These are phyloP conservation scores for Alsophila aescularia DNA, from an alignment of 2,888 invertebrate genomes.

Conservation along the genomic window DNA sequence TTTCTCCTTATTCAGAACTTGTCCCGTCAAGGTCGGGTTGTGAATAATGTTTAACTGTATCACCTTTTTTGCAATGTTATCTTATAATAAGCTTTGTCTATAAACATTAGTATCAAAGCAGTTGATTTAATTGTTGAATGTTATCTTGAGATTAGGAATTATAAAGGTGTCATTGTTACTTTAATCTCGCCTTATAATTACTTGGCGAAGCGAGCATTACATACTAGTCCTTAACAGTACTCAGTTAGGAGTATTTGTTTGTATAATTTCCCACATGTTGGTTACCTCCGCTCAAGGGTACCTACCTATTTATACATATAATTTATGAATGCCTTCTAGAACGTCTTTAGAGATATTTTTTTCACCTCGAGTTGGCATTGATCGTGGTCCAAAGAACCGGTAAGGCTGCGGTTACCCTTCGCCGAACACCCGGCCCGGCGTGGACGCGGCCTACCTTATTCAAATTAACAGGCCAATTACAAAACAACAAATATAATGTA, in stretches of 20 bases:
- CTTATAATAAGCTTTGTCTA: conserved; percentile 3
- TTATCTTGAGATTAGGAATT: neutral
- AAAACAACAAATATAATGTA: conserved; percentile 36
- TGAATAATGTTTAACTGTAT: conserved; percentile 19
- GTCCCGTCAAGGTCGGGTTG: conserved; percentile 44
- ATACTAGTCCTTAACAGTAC: too few relatives aligned
- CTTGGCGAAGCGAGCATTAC: neutral
- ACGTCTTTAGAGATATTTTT: conserved; percentile 68
- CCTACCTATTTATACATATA: conserved; percentile 37
- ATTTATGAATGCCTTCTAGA: conserved; percentile 58
- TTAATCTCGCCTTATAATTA: neutral
- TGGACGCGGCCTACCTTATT: conserved; percentile 49
- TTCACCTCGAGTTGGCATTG: conserved; percentile 79
- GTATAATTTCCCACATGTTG: conserved; percentile 19
- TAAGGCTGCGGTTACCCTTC: conserved; percentile 78
- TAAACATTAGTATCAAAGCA: conserved; percentile 1
- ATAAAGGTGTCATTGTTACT: neutral
- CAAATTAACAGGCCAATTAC: conserved; percentile 47
- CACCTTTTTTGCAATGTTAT: conserved; percentile 5
- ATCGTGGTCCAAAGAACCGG: conserved; percentile 77
- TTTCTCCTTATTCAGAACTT: conserved; percentile 52
- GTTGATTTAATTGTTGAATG: neutral
- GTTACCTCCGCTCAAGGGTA: conserved; percentile 31
- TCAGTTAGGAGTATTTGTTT: neutral
- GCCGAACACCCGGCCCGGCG: conserved; percentile 56